Evolutionary conservation across 2,113 vertebrate species (phyloP), one percentile per base, ranked within the genome.

Genomic region (Phrynosoma blainvillii): DNA sequence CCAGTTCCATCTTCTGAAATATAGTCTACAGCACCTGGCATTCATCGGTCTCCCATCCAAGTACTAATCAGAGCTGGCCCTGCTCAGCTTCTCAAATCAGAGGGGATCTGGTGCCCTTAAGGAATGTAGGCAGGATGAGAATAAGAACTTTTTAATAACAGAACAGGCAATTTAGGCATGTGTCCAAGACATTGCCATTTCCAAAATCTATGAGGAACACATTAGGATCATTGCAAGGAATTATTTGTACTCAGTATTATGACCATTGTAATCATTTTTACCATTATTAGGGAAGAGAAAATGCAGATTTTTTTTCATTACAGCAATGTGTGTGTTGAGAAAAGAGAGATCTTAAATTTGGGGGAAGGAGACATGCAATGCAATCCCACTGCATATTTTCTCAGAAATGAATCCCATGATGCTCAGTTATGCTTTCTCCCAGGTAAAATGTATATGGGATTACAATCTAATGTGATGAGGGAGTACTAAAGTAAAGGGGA

Each of bases 241-340:
- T 90, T 92, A 71, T 88, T 87, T 82, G 66, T 79, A 84, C 4
- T 20, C 5, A 73, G 59, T 85, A 62, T 70, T 71, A 82, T 88
- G 71, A 76, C 82, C 30, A 87, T 11, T 30, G 88, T 87, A 85
- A 90, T 89, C 89, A 68, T 83, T 76, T 88, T 74, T 84, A 84
- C 84, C 84, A 0, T 82, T 89, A 65, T 59, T 85, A 84, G 18
- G 93, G 82, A 76, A 88, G 85, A 88, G 85, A 2, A 27, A 90
- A 76, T 27, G 25, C 18, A 70, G 40, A 70, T 52, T 16, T 62
- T 42, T 87, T 59, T 87, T 59, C 65, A 23, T 27, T 27, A 82
- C 16, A 59, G 20, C 42, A 27, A 66, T 77, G 40, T 40, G 12
- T 25, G 27, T 65, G n/a, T 40, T 71, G 12, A 80, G 16, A 56